A percentile compares a stretch with the other conserved stretches of the same genome.
Evolutionary conservation across 2,113 vertebrate species (phyloP).

Genomic region (Asarcornis scutulata): DNA sequence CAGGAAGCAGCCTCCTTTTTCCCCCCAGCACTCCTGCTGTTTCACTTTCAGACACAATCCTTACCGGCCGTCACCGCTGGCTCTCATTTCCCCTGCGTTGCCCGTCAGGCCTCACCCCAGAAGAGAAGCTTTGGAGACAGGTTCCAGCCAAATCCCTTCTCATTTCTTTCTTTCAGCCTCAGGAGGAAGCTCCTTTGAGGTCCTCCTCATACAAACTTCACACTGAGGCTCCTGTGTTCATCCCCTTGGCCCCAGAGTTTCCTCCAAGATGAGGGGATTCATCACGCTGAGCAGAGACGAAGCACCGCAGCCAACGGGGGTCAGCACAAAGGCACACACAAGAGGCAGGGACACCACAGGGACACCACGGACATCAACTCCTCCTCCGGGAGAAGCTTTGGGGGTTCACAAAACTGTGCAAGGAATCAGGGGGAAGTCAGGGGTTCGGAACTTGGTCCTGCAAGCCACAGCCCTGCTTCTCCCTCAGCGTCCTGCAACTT

Average conservation of each 20-base stretch:
- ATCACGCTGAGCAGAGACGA: rapidly evolving
- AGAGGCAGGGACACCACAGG: background rate
- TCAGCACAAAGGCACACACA: rapidly evolving
- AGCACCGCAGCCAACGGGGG: rapidly evolving
- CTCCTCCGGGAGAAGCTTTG: background rate
- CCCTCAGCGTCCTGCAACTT: background rate
- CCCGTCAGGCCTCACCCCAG: rapidly evolving
- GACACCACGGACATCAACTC: background rate
- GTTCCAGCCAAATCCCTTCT: background rate
- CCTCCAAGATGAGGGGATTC: background rate
- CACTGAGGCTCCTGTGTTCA: rapidly evolving
- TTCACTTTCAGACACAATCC: background rate
- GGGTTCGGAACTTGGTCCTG: background rate
- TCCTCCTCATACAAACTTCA: background rate
- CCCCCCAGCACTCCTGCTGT: background rate
- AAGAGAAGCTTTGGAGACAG: background rate
- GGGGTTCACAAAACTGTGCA: background rate
- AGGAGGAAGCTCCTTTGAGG: background rate
- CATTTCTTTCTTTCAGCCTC: background rate
- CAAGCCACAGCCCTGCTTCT: background rate
- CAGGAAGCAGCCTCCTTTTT: background rate
- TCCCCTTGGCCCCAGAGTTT: background rate
- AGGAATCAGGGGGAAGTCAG: rapidly evolving
- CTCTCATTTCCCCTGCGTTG: background rate
- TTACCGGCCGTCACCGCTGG: background rate